Percentiles rank a stretch among this genome's conserved stretches.
Conservation (phyloP, 2,797 vertebrate species). For the Spheniscus humboldti region DNA sequence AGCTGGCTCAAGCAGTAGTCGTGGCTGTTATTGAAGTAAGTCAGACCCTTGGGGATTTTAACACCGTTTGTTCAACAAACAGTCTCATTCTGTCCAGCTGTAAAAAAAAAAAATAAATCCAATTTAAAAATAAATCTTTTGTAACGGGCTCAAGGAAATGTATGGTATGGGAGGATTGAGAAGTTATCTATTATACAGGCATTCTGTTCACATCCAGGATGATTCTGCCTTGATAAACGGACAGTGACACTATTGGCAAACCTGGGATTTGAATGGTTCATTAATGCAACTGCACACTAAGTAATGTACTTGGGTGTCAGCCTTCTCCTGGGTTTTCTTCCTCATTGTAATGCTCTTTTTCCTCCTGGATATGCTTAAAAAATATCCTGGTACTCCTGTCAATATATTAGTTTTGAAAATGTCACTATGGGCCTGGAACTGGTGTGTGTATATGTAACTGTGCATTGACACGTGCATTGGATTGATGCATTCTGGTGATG, state of each 20-base stretch:
- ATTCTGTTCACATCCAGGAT: slow-evolving; percentile 37
- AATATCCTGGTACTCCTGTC: slow-evolving; percentile 4
- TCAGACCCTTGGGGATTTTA: slow-evolving; percentile 44
- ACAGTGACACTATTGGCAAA: slow-evolving; percentile 33
- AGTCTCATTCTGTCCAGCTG: slow-evolving; percentile 41
- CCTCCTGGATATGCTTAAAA: slow-evolving; percentile 1
- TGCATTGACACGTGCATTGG: slow-evolving; percentile 37
- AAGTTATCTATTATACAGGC: slow-evolving; percentile 1
- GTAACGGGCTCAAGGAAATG: slow-evolving; percentile 57
- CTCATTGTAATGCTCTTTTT: slow-evolving; percentile 19
- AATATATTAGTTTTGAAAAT: slow-evolving; percentile 47
- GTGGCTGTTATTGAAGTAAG: slow-evolving; percentile 34
- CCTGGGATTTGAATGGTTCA: slow-evolving; percentile 59
- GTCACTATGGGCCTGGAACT: background rate
- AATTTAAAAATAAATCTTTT: slow-evolving; percentile 67
- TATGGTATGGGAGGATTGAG: slow-evolving; percentile 4
- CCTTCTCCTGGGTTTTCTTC: slow-evolving; percentile 10
- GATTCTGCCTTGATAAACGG: slow-evolving; percentile 53
- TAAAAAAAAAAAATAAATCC: slow-evolving; percentile 1
- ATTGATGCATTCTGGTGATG: slow-evolving; percentile 44
- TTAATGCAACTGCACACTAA: slow-evolving; percentile 64
- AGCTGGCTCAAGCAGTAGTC: slow-evolving; percentile 12
- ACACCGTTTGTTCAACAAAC: slow-evolving; percentile 63
- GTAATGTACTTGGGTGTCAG: slow-evolving; percentile 12
- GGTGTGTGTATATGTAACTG: background rate